These are phyloP conservation scores for Entelurus aequoreus DNA, from an alignment of 2,113 vertebrate species.

Conservation along the genomic window DNA sequence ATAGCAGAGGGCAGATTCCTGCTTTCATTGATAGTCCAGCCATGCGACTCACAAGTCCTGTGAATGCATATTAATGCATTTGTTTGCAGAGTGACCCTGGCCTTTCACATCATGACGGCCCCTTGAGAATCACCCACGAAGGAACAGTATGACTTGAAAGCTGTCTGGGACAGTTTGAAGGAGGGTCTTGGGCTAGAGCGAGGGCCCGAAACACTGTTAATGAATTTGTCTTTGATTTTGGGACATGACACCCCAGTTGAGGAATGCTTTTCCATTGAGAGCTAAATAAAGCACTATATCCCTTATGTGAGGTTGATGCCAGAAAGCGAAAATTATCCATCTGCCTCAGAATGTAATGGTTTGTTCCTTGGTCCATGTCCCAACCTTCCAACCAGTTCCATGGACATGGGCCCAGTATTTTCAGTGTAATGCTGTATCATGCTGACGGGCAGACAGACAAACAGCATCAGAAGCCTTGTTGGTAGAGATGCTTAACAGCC, in stretches of 20 bases:
- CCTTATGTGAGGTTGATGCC: neutral
- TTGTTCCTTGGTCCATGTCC: neutral
- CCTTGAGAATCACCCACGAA: slow-evolving; percentile 18
- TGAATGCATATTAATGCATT: neutral
- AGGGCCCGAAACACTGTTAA: slow-evolving; percentile 39
- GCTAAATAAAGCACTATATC: neutral
- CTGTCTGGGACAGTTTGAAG: slow-evolving; percentile 25
- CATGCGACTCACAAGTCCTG: neutral
- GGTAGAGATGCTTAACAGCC: slow-evolving; percentile 19
- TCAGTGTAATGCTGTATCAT: neutral
- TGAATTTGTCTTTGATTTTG: slow-evolving; percentile 30
- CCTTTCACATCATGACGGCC: slow-evolving; percentile 13
- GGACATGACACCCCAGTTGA: slow-evolving; percentile 7
- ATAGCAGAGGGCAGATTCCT: neutral
- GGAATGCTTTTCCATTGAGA: neutral
- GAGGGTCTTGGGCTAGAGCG: slow-evolving; percentile 40
- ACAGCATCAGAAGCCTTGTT: neutral
- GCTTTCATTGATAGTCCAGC: slow-evolving; percentile 4
- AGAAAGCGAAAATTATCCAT: neutral
- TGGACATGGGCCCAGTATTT: neutral
- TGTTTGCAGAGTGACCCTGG: slow-evolving; percentile 7
- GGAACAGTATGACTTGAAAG: slow-evolving; percentile 27
- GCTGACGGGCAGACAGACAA: slow-evolving; percentile 1
- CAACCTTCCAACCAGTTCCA: neutral
- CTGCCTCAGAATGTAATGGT: neutral